These are phyloP conservation scores for Masticophis lateralis DNA, from an alignment of 2,797 vertebrate genomes.

Conservation along the genomic window DNA sequence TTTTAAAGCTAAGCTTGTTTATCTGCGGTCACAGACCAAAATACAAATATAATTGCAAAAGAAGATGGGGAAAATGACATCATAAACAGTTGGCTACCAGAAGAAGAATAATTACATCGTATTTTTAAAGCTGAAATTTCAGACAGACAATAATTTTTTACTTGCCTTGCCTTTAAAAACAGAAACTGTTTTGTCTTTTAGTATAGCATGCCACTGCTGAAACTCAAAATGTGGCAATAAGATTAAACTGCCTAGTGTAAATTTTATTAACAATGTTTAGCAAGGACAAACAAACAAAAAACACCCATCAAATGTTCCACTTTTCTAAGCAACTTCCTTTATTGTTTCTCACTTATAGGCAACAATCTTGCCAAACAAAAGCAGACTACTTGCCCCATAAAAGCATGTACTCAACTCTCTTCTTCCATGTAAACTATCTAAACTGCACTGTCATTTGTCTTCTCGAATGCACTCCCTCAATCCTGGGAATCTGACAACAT, in stretches of 20 bases:
- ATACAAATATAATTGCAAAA: too few relatives aligned
- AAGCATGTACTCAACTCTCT: neutral
- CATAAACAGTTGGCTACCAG: too few relatives aligned
- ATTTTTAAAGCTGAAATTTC: neutral
- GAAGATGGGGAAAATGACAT: too few relatives aligned
- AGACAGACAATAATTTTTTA: neutral
- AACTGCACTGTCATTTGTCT: neutral
- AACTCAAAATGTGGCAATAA: neutral
- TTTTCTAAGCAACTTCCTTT: neutral
- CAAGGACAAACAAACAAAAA: neutral
- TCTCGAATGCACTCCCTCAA: neutral
- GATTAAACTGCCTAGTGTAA: neutral
- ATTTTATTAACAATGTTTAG: neutral
- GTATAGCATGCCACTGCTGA: neutral
- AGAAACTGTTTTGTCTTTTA: neutral
- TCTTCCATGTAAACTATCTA: neutral
- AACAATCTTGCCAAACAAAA: neutral
- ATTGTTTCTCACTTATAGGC: neutral
- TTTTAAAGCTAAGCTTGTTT: neutral
- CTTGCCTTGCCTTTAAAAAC: neutral
- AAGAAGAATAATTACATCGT: neutral
- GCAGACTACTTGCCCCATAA: neutral
- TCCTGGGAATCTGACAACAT: neutral
- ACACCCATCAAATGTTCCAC: neutral
- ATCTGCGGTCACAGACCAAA: too few relatives aligned